Evolutionary conservation across 2,113 vertebrate species (phyloP), one percentile per base, ranked within the genome.

Genomic region (Pelecanus crispus): DNA sequence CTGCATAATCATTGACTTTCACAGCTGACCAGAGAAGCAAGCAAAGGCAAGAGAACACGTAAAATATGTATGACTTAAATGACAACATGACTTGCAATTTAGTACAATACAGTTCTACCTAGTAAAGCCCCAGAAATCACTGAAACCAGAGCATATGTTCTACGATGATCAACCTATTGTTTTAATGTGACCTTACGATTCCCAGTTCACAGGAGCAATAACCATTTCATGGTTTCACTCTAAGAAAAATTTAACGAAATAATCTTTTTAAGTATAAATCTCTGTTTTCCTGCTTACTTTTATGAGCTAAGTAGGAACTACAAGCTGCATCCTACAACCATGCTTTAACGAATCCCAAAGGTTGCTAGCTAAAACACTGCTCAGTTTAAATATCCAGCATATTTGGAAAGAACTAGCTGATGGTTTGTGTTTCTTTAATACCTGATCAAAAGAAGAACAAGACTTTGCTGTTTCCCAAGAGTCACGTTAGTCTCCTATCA

Each of bases 21-120:
- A 93, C 65, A 55, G 88, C 32, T 95, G 91, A 91, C 58, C 87
- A 97, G 40, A 87, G 79, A 88, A 96, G 88, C 18, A 62, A 96
- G 73, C 11, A 79, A 95, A 56, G 72, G 84, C 67, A 83, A 78
- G 32, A 74, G 95, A 62, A 25, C 32, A 88, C 78, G 72, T 82
- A 71, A 90, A 94, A 94, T 79, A 58, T 68, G 24, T 49, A 93
- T 81, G 34, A 42, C 74, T 95, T 88, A 82, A 92, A 91, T 84
- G 53, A 67, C 31, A 75, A 49, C 75, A 96, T 66, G 42, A 85
- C 91, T 96, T 97, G 71, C 86, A 93, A 74, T 83, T 95, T 79
- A 59, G 75, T 80, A 82, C 77, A 56, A 96, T 34, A 25, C 29
- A 80, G 47, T 61, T 78, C 77, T 84, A 88, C 45, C 28, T 36